A percentile compares a stretch with the other conserved stretches of the same genome.
Evolutionary conservation across 2,113 vertebrate species (phyloP).

Genomic region (Platysternon megacephalum): DNA sequence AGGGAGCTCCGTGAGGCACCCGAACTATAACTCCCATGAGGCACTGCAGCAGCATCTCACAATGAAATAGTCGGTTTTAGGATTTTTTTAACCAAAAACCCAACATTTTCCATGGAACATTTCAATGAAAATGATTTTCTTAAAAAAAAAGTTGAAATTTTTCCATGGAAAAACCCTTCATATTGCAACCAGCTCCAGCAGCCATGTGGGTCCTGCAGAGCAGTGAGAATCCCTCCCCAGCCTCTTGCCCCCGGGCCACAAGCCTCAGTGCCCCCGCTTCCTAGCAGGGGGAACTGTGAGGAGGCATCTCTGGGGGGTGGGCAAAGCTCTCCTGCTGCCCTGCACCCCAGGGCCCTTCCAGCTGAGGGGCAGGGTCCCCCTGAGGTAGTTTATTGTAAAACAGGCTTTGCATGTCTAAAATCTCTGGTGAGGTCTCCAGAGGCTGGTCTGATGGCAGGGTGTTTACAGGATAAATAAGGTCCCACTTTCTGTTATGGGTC

Average conservation of each 20-base stretch:
- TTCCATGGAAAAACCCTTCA: no score
- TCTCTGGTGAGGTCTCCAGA: background rate
- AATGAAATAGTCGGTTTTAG: no score
- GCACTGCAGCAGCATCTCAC: no score
- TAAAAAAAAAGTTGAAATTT: no score
- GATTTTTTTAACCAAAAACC: no score
- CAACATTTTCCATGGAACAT: no score
- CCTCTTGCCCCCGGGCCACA: background rate
- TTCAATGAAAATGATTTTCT: no score
- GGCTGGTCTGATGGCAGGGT: background rate
- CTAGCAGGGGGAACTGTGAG: background rate
- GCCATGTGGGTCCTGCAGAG: background rate
- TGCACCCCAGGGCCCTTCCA: background rate
- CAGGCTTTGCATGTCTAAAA: background rate
- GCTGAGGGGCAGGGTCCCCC: background rate
- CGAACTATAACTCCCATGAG: no score
- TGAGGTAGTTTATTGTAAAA: background rate
- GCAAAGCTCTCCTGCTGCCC: background rate
- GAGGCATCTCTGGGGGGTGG: no score
- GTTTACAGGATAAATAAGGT: background rate
- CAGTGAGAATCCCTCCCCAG: background rate
- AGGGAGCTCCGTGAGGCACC: no score
- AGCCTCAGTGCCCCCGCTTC: background rate
- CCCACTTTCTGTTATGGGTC: background rate
- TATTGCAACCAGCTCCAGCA: background rate